These are phyloP conservation scores for Sitta europaea DNA, from an alignment of 2,113 vertebrate genomes.

Conservation along the genomic window DNA sequence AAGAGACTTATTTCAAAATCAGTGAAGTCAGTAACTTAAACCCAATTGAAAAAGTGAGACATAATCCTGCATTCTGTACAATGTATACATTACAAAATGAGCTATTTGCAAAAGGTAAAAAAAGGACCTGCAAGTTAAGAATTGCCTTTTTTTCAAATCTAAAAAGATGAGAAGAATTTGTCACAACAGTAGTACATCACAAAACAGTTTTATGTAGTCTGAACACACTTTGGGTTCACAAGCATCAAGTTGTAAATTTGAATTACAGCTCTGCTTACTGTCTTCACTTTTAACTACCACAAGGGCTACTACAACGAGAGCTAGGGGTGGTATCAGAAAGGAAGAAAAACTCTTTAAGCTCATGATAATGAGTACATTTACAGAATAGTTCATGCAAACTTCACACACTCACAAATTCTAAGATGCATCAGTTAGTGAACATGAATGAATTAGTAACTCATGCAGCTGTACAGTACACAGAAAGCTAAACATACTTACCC, in stretches of 20 bases:
- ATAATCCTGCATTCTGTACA: background rate
- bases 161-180: background rate
- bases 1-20: background rate
- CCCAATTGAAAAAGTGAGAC: background rate
- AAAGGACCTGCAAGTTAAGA: background rate
- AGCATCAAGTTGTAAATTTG: background rate
- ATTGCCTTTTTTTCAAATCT: background rate
- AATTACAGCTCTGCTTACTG: constrained; percentile 38
- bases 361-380: constrained; percentile 37
- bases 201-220: background rate
- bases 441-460: constrained; percentile 78
- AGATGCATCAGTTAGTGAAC: constrained; percentile 77
- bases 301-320: background rate
- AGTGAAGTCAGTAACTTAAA: background rate
- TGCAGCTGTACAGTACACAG: constrained; percentile 76
- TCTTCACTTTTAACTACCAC: background rate
- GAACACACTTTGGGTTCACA: background rate
- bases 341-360: constrained; percentile 24
- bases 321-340: constrained; percentile 11
- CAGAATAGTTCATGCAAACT: constrained; percentile 73
- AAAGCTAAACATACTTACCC: constrained; percentile 89
- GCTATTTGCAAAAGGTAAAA: background rate
- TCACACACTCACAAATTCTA: constrained; percentile 55
- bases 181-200: background rate
- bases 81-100: background rate